A percentile compares a stretch with the other conserved stretches of the same genome.
These are phyloP conservation scores for Pomatostomus ruficeps DNA, from an alignment of 2,113 vertebrate species.

Conservation along the genomic window DNA sequence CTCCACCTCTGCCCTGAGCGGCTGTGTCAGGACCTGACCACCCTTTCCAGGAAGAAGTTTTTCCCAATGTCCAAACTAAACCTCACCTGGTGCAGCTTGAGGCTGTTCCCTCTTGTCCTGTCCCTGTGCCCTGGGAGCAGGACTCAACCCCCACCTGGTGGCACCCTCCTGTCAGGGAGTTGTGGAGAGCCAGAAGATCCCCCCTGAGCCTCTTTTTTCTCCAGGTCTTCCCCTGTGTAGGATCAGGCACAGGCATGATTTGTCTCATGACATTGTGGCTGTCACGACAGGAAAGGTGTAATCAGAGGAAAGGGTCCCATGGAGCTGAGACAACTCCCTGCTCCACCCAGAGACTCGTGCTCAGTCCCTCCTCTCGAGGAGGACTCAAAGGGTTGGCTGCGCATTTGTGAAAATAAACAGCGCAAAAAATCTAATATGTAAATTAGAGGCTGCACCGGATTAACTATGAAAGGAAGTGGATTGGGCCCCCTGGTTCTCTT, in stretches of 20 bases:
- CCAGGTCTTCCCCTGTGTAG: neutral
- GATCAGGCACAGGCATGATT: neutral
- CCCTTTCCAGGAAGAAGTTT: neutral
- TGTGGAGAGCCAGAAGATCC: neutral
- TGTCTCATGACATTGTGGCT: neutral
- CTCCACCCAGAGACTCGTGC: neutral
- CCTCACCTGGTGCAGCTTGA: neutral
- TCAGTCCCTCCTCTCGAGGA: neutral
- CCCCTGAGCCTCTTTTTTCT: neutral
- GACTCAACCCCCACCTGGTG: neutral
- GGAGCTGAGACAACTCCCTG: neutral
- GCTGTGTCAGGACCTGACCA: neutral
- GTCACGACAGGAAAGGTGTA: neutral
- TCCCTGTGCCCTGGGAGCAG: neutral
- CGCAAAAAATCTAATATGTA: neutral
- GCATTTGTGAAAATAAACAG: neutral
- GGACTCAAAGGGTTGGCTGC: neutral
- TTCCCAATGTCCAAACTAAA: neutral
- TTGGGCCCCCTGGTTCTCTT: neutral
- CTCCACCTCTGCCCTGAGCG: neutral
- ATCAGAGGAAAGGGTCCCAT: neutral
- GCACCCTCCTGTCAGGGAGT: neutral
- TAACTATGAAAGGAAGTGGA: neutral
- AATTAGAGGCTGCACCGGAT: fast-evolving
- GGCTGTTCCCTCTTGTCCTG: neutral